Evolutionary conservation across 2,113 vertebrate genomes (phyloP), one percentile per base, ranked within the genome.

Genomic region (Daubentonia madagascariensis): DNA sequence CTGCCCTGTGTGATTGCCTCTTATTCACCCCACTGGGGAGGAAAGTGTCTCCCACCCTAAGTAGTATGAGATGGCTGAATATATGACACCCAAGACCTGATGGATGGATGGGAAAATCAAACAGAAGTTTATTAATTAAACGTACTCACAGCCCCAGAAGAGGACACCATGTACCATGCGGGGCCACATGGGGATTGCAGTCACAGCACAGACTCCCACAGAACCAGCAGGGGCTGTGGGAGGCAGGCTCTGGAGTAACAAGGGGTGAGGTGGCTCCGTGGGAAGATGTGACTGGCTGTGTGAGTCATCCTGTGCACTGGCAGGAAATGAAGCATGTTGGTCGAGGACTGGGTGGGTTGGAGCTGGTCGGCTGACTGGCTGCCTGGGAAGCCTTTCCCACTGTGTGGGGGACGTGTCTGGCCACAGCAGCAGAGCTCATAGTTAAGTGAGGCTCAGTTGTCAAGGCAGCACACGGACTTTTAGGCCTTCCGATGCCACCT

Each of bases 141-240:
- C 37, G 9, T 8, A 35, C 20, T 22, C 2, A 1, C 12, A 25
- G 10, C 25, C 65, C 84, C 20, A 20, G 63, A 13, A 78, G n/a
- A n/a, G 8, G 28, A 1, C 25, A 1, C 14, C 0, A 3, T 9
- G 45, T 0, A 1, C 23, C 80, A 3, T 0, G 2, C 16, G 6
- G 17, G 59, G 4, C 14, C 22, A 32, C 8, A 0, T 1, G 1
- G 37, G 6, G 16, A 57, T 4, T 48, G 35, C 0, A 0, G 6
- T 10, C 0, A 2, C 9, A 43, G 30, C 50, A 37, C 25, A 50
- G 54, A 23, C 48, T 43, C 73, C 43, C 28, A 45, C 73, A 50
- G 4, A 12, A 2, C 52, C 32, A 0, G 28, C 25, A 57, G 2
- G 1, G 48, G 48, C 5, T 1, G 0, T 8, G 20, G 10, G 11